Evolutionary conservation across 92 coral and sea anemone genomes (phyloP).

Genomic region (Epizoanthus ramosus): DNA sequence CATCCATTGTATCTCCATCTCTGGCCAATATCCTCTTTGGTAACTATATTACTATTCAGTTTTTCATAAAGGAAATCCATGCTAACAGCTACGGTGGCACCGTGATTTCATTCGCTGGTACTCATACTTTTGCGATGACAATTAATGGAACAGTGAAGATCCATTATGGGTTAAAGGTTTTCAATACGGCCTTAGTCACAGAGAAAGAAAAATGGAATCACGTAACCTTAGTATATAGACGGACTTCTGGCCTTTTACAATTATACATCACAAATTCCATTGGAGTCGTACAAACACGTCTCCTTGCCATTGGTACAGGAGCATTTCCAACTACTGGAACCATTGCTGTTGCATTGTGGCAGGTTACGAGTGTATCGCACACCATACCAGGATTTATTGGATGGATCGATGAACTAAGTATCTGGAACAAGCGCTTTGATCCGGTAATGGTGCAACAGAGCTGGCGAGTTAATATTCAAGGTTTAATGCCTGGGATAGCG

Average conservation of each 20-base stretch:
- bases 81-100: slow-evolving; percentile 38
- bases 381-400: slow-evolving; percentile 64
- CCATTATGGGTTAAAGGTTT: slow-evolving; percentile 43
- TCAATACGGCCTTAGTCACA: slow-evolving; percentile 40
- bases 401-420: slow-evolving; percentile 65
- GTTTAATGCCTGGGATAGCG: slow-evolving; percentile 31
- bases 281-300: slow-evolving; percentile 33
- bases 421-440: slow-evolving; percentile 75
- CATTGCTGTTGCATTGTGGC: slow-evolving; percentile 62
- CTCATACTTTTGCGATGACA: slow-evolving; percentile 56
- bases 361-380: slow-evolving; percentile 40
- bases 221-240: slow-evolving; percentile 59
- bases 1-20: slow-evolving; percentile 53
- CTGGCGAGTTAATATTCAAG: slow-evolving; percentile 45
- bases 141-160: slow-evolving; percentile 54
- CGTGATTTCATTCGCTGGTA: slow-evolving; percentile 55
- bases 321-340: slow-evolving; percentile 56
- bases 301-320: slow-evolving; percentile 54
- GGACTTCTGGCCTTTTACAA: slow-evolving; percentile 50
- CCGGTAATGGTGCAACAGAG: slow-evolving; percentile 47
- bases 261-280: slow-evolving; percentile 42
- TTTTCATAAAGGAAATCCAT: slow-evolving; percentile 51
- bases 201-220: slow-evolving; percentile 63
- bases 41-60: slow-evolving; percentile 56
- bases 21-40: slow-evolving; percentile 47